Percentiles rank a stretch among this genome's conserved stretches.
Conservation (phyloP, 2,888 invertebrate species). For the Standfussiana lucernea region DNA sequence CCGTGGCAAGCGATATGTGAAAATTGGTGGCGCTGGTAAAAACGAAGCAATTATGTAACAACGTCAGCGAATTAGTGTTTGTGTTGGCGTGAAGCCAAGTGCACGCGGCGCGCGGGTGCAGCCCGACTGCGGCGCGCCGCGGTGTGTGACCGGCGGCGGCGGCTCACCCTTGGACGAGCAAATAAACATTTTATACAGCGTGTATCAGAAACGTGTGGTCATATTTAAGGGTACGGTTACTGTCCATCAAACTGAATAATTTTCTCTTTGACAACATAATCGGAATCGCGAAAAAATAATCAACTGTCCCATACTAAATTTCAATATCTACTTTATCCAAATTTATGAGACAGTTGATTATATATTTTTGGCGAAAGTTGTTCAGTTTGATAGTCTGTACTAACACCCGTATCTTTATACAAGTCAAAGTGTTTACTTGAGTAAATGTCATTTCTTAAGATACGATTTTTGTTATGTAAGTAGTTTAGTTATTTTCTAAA, state of each 20-base stretch:
- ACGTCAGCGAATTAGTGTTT: constrained; percentile 86
- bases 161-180: constrained; percentile 39
- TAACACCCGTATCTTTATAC: no score
- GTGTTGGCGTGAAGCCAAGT: constrained; percentile 84
- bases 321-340: neutral
- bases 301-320: neutral
- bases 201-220: neutral
- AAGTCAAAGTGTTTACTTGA: no score
- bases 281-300: neutral
- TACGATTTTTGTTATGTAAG: no score
- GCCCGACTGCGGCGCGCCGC: constrained; percentile 59
- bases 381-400: neutral
- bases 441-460: no score
- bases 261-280: neutral
- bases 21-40: constrained; percentile 75
- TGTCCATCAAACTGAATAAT: neutral
- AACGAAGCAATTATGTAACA: constrained; percentile 88
- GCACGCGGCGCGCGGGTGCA: constrained; percentile 77
- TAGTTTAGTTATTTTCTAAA: no score
- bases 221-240: neutral
- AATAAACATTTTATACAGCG: constrained; percentile 59
- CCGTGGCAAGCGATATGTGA: constrained; percentile 64
- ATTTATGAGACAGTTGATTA: neutral
- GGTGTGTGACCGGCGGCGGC: constrained; percentile 25
- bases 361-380: neutral